Evolutionary conservation across 2,888 invertebrate species (phyloP).

Genomic region (Chesias legatella): DNA sequence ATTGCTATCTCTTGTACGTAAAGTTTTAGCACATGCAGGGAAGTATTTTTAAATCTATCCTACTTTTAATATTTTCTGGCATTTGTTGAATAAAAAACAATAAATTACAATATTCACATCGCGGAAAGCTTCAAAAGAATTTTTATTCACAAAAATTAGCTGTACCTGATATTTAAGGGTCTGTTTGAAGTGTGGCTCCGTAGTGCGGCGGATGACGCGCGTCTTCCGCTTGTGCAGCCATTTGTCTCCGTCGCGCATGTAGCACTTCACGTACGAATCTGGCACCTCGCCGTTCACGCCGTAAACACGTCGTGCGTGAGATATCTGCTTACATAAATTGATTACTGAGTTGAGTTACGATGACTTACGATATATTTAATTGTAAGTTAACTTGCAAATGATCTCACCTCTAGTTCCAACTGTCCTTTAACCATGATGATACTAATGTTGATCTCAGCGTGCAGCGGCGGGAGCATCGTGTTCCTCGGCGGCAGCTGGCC

Average conservation of each 20-base stretch:
- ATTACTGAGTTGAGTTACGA: too few relatives aligned
- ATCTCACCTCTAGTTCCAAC: slow-evolving; percentile 89
- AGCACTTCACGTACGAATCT: slow-evolving; percentile 97
- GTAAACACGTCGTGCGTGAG: slow-evolving; percentile 71
- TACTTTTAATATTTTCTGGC: too few relatives aligned
- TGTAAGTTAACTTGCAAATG: too few relatives aligned
- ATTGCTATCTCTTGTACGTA: too few relatives aligned
- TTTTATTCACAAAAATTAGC: too few relatives aligned
- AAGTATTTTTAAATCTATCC: too few relatives aligned
- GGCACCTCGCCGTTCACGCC: slow-evolving; percentile 85
- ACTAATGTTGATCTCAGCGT: slow-evolving; percentile 92
- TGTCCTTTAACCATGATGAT: slow-evolving; percentile 95
- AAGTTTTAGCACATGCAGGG: too few relatives aligned
- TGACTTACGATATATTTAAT: too few relatives aligned
- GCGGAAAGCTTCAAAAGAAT: too few relatives aligned
- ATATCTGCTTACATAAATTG: slow-evolving; percentile 46
- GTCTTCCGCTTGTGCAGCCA: slow-evolving; percentile 96
- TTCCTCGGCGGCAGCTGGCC: slow-evolving; percentile 91
- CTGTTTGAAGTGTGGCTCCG: slow-evolving; percentile 92
- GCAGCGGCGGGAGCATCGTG: slow-evolving; percentile 84
- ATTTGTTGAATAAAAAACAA: too few relatives aligned
- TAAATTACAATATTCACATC: too few relatives aligned
- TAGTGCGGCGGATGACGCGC: slow-evolving; percentile 88
- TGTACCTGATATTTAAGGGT: slow-evolving; percentile 91
- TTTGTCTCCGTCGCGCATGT: slow-evolving; percentile 92